Evolutionary conservation across 2,797 vertebrate genomes (phyloP), one percentile per base, ranked within the genome.

Genomic region (Hephaestus fuliginosus): DNA sequence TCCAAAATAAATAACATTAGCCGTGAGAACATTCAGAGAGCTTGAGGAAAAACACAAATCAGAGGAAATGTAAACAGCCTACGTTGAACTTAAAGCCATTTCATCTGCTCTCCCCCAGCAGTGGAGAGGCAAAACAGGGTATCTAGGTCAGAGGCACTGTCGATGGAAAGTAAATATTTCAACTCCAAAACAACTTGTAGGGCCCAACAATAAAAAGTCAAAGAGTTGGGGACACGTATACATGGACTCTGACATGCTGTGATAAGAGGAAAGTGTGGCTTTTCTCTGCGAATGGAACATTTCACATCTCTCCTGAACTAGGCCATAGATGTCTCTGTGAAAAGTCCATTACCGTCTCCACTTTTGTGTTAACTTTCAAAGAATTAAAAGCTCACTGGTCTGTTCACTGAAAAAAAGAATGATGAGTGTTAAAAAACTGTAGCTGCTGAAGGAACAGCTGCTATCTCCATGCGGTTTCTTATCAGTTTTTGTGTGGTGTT

Each of bases 61-160:
- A 79, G 71, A 74, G 52, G 56, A 75, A 71, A 83, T 83, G 89
- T 86, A 89, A 93, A 90, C 85, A 86, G 70, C 15, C 71, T 1
- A 25, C 30, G 39, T 28, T 81, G 76, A 81, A 82, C 76, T 78
- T 74, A 9, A 71, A 67, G 51, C 52, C 66, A 76, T 70, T 89
- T 87, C 67, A 76, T 80, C 48, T 68, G 33, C 61, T 46, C 44
- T 30, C 64, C 80, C 55, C n/a, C 84, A 75, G 52, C 78, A 78
- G 70, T 17, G 51, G 22, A 63, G 36, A 73, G 9, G 52, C 28
- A 64, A 80, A 86, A 73, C 76, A 74, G 67, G 61, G 57, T 78
- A 86, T 90, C 48, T 91, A 49, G 90, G 90, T 86, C 91, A 92
- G 85, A 84, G 82, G 85, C 81, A 46, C 60, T 46, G 65, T 74